Conservation (phyloP, 2,888 invertebrate genomes). For the Drosophila phalerata region DNA sequence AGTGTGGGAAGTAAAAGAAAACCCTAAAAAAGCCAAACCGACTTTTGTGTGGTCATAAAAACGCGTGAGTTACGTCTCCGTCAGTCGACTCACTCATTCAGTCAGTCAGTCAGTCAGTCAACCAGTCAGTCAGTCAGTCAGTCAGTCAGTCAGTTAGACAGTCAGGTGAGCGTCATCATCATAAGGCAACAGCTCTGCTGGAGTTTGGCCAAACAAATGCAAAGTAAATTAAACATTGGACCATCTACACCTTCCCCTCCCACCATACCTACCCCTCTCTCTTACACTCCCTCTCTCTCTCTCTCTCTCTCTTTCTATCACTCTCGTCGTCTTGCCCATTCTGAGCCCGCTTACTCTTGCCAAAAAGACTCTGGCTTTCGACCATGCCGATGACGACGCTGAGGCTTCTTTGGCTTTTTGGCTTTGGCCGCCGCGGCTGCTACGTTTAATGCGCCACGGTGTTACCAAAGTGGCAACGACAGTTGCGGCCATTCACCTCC, state of each 20-base stretch:
- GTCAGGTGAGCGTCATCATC: slow-evolving; percentile 50
- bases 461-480: slow-evolving; percentile 79
- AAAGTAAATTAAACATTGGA: slow-evolving; percentile 74
- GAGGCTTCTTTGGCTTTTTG: slow-evolving; percentile 61
- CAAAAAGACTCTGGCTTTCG: slow-evolving; percentile 54
- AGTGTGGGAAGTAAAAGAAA: slow-evolving; percentile 68
- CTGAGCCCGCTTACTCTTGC: slow-evolving; percentile 35
- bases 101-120: slow-evolving; percentile 34
- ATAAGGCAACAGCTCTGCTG: slow-evolving; percentile 46
- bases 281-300: background rate
- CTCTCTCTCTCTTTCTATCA: slow-evolving; percentile 1
- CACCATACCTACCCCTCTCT: slow-evolving; percentile 2
- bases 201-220: slow-evolving; percentile 74
- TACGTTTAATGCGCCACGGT: slow-evolving; percentile 79
- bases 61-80: slow-evolving; percentile 69
- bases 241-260: slow-evolving; percentile 18
- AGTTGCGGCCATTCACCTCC: slow-evolving; percentile 84
- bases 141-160: slow-evolving; percentile 28
- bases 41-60: slow-evolving; percentile 76
- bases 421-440: slow-evolving; percentile 62
- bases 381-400: slow-evolving; percentile 68
- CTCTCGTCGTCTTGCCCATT: background rate
- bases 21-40: slow-evolving; percentile 49
- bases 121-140: slow-evolving; percentile 25
- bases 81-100: slow-evolving; percentile 33